These are phyloP conservation scores for Agrotis segetum DNA, from an alignment of 2,888 invertebrate genomes.

Conservation along the genomic window DNA sequence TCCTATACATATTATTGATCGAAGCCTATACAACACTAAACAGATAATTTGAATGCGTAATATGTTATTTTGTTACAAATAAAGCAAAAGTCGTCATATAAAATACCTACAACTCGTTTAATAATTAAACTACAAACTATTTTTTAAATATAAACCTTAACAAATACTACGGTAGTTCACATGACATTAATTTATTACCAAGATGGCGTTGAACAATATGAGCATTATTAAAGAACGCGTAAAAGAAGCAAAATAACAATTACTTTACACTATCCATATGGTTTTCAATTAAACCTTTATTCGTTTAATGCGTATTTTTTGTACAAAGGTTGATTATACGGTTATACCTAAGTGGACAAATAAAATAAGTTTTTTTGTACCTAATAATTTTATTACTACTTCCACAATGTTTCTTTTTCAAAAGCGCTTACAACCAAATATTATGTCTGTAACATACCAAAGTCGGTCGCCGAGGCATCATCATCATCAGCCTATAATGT, in stretches of 20 bases:
- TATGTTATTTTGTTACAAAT: no score
- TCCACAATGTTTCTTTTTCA: not conserved
- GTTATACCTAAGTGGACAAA: not conserved
- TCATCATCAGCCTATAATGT: no score
- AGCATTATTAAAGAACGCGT: not conserved
- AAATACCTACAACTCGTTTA: no score
- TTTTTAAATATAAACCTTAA: not conserved
- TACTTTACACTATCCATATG: not conserved
- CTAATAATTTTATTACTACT: not conserved
- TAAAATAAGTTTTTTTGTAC: not conserved
- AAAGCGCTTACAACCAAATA: no score
- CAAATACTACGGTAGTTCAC: not conserved
- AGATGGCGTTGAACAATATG: constrained; percentile 31
- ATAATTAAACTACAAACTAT: no score
- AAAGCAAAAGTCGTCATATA: no score
- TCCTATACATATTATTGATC: no score
- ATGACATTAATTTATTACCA: constrained; percentile 7
- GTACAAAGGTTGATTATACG: not conserved
- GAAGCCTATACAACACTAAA: no score
- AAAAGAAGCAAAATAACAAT: constrained; percentile 21
- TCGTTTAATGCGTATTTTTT: not conserved
- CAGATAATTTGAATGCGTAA: no score
- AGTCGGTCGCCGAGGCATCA: no score
- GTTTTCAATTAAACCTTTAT: constrained; percentile 1
- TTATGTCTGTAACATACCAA: no score